phyloP scores from a whole-genome alignment of 2,888 invertebrate species.

The Gonocerus acuteangulatus region DNA sequence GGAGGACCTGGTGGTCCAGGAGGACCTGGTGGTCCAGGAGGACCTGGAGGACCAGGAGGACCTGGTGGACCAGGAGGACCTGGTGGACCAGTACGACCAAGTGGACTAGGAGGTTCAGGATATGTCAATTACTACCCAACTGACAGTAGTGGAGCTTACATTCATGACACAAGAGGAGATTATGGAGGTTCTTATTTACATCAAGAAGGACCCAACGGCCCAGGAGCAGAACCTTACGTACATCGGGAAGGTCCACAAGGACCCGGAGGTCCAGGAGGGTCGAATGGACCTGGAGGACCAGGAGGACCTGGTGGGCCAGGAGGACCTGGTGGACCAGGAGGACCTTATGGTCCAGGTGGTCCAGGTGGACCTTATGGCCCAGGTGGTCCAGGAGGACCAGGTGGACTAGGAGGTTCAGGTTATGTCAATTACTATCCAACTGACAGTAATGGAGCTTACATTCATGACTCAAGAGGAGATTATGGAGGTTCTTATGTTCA shows the following conservation, averaged over 20 bases:
- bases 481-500: constrained; percentile 33
- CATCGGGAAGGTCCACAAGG: background rate
- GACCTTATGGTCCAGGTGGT: constrained; percentile 9
- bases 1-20: background rate
- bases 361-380: constrained; percentile 26
- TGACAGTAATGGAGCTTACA: constrained; percentile 36
- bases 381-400: constrained; percentile 10
- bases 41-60: constrained; percentile 8
- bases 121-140: constrained; percentile 19
- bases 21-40: background rate
- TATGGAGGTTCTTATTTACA: constrained; percentile 7
- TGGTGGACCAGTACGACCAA: background rate
- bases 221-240: constrained; percentile 1
- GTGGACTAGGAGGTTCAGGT: constrained; percentile 36
- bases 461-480: constrained; percentile 35
- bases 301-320: background rate
- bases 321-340: constrained; percentile 8
- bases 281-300: background rate
- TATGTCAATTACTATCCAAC: background rate
- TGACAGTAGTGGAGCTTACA: constrained; percentile 23
- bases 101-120: constrained; percentile 4
- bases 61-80: constrained; percentile 5
- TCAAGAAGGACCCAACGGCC: constrained; percentile 9
- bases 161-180: constrained; percentile 23
- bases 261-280: background rate